Conservation (phyloP, 2,888 invertebrate species). For the Aphelenchoides bicaudatus region DNA sequence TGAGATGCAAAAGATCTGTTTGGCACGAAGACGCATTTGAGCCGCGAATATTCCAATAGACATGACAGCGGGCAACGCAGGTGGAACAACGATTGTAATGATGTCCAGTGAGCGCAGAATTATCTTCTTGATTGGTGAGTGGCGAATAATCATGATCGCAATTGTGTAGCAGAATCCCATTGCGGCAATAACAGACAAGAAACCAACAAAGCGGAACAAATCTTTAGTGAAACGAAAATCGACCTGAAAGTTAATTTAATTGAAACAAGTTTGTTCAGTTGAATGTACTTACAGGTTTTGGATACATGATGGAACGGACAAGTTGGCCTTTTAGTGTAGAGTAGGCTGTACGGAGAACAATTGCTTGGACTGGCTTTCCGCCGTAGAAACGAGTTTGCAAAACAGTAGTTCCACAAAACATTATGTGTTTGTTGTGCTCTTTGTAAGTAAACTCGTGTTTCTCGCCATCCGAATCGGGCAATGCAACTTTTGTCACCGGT, state of each 20-base stretch:
- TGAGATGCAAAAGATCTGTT: slow-evolving; percentile 64
- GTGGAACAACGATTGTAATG: slow-evolving; percentile 86
- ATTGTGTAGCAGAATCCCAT: slow-evolving; percentile 82
- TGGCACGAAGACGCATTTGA: slow-evolving; percentile 62
- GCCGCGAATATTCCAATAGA: slow-evolving; percentile 65
- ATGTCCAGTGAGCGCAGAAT: slow-evolving; percentile 79
- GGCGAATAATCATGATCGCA: slow-evolving; percentile 71
- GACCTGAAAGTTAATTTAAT: too few species aligned
- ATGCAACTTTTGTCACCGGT: slow-evolving; percentile 74
- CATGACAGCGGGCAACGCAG: slow-evolving; percentile 76
- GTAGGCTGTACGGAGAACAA: slow-evolving; percentile 71
- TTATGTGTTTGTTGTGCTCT: slow-evolving; percentile 75
- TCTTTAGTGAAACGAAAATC: slow-evolving; percentile 67
- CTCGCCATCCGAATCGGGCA: slow-evolving; percentile 49
- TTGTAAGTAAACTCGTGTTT: slow-evolving; percentile 68
- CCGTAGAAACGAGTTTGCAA: slow-evolving; percentile 74
- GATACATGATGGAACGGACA: slow-evolving; percentile 66
- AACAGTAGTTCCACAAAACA: slow-evolving; percentile 84
- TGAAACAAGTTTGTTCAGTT: too few species aligned
- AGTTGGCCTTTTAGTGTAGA: slow-evolving; percentile 69
- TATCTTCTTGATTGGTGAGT: slow-evolving; percentile 63
- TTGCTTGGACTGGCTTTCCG: slow-evolving; percentile 54
- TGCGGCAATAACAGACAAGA: slow-evolving; percentile 75
- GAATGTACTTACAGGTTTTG: too few species aligned
- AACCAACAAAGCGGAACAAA: slow-evolving; percentile 69